These are phyloP conservation scores for Helogale parvula DNA, from an alignment of 2,113 vertebrate genomes.

Conservation along the genomic window DNA sequence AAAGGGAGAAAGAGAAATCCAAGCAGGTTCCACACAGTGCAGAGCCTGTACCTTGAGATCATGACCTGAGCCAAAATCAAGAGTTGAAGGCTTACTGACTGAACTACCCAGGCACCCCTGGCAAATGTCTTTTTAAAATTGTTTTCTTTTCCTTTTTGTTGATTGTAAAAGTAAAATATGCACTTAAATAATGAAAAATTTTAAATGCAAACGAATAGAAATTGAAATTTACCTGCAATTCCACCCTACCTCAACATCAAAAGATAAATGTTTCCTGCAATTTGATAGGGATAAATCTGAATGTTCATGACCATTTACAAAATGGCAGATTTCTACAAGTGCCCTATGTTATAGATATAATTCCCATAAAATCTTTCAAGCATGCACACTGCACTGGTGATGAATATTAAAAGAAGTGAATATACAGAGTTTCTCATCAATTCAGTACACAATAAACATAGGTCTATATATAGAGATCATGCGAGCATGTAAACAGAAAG, in stretches of 20 bases:
- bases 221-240: not conserved
- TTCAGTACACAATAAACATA: not conserved
- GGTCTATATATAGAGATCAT: not conserved
- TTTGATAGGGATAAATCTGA: not conserved
- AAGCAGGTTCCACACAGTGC: too few species aligned
- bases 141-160: not conserved
- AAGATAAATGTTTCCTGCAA: not conserved
- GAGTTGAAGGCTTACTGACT: not conserved
- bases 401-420: constrained; percentile 14
- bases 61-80: too few species aligned
- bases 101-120: not conserved
- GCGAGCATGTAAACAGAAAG: constrained; percentile 48
- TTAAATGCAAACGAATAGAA: constrained; percentile 36
- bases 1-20: too few species aligned
- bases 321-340: not conserved
- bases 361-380: not conserved
- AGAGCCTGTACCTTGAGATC: too few species aligned
- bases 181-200: constrained; percentile 41
- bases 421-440: not conserved
- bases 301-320: constrained; percentile 5
- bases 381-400: not conserved
- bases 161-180: constrained; percentile 36
- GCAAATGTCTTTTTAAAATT: constrained; percentile 27
- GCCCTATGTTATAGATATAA: not conserved
- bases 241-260: not conserved